A percentile compares a stretch with the other conserved stretches of the same genome.
These are phyloP conservation scores for Mobula birostris DNA, from an alignment of 2,113 vertebrate genomes.

Conservation along the genomic window DNA sequence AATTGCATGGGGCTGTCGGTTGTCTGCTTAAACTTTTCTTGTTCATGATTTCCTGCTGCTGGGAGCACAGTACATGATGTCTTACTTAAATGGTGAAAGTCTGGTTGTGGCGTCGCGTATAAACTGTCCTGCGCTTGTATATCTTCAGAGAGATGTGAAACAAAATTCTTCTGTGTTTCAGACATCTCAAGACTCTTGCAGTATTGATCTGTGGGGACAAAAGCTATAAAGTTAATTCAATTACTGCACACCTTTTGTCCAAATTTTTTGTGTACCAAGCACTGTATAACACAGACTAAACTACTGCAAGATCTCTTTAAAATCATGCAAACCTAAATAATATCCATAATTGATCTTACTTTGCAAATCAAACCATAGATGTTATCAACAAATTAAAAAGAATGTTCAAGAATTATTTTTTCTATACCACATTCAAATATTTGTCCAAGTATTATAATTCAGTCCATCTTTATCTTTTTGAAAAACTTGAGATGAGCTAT, in stretches of 20 bases:
- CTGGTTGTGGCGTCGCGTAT: not conserved
- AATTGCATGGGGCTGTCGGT: not conserved
- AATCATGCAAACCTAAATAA: not conserved
- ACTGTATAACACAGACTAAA: not conserved
- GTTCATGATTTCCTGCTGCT: not conserved
- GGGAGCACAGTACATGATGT: not conserved
- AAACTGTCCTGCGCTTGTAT: not conserved
- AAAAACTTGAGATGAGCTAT: too few relatives aligned
- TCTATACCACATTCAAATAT: too few relatives aligned
- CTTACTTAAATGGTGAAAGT: not conserved
- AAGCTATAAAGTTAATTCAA: not conserved
- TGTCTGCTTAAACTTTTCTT: not conserved
- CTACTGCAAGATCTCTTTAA: not conserved
- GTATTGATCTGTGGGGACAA: slow-evolving; percentile 20
- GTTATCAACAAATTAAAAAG: too few relatives aligned
- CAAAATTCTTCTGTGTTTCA: slow-evolving; percentile 11
- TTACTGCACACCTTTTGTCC: not conserved
- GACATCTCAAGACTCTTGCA: not conserved
- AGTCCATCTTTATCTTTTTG: too few relatives aligned
- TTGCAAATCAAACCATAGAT: too few relatives aligned
- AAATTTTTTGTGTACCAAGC: not conserved
- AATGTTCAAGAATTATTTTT: too few relatives aligned
- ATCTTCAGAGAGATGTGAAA: slow-evolving; percentile 10
- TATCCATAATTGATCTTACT: too few relatives aligned
- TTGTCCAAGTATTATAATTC: too few relatives aligned